Evolutionary conservation across 2,888 invertebrate genomes (phyloP).

Genomic region (Drosophila leonis): DNA sequence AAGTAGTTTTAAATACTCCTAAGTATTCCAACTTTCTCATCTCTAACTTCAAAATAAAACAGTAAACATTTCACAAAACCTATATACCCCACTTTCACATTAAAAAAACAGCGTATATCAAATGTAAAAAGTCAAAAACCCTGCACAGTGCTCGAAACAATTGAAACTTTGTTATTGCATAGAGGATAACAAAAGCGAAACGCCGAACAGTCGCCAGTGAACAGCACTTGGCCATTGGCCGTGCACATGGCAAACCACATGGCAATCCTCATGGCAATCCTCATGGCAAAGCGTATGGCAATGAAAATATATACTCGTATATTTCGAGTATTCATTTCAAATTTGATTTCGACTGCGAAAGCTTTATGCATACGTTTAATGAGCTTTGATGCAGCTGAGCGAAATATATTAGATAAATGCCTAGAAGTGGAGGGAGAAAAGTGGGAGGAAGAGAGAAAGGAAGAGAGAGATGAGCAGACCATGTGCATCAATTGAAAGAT

Average conservation of each 20-base stretch:
- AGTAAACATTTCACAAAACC: background rate
- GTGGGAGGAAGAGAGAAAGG: background rate
- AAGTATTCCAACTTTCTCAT: too few relatives aligned
- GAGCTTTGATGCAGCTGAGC: background rate
- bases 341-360: background rate
- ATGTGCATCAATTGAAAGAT: slow-evolving; percentile 36
- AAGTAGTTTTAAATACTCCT: too few relatives aligned
- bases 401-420: slow-evolving; percentile 11
- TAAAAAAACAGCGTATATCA: background rate
- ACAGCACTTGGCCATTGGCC: background rate
- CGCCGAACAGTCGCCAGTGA: slow-evolving; percentile 24
- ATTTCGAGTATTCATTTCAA: slow-evolving; percentile 15
- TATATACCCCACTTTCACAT: background rate
- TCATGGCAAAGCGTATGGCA: background rate
- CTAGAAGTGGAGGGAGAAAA: background rate
- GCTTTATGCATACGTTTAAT: slow-evolving; percentile 10
- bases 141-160: slow-evolving; percentile 46
- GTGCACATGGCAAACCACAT: slow-evolving; percentile 21
- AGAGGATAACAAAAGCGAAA: slow-evolving; percentile 34
- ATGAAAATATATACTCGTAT: background rate
- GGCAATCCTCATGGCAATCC: slow-evolving; percentile 1
- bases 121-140: slow-evolving; percentile 47
- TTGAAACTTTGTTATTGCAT: slow-evolving; percentile 56
- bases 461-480: background rate
- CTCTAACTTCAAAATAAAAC: background rate